Evolutionary conservation across 2,888 invertebrate species (phyloP).

Genomic region (Cantharis lateralis): DNA sequence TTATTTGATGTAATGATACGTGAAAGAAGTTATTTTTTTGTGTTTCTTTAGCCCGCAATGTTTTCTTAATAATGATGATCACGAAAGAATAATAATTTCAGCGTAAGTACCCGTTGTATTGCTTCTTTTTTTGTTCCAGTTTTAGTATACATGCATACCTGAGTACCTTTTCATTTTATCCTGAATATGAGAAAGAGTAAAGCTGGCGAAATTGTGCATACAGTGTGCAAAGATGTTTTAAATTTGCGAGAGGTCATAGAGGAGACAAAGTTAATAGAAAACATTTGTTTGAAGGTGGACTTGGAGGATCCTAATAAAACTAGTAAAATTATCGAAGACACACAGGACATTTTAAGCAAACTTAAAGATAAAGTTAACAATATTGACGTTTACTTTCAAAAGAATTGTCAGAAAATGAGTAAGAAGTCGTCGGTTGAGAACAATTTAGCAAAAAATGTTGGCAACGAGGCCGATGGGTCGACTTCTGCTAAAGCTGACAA

Average conservation of each 20-base stretch:
- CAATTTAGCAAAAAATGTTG: background rate
- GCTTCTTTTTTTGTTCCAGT: background rate
- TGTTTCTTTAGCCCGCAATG: background rate
- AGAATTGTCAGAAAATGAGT: constrained; percentile 15
- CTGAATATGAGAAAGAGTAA: constrained; percentile 19
- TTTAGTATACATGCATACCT: background rate
- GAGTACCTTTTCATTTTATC: background rate
- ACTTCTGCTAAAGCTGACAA: background rate
- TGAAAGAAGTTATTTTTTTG: background rate
- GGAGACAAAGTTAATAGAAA: constrained; percentile 25
- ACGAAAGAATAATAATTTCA: constrained; percentile 1
- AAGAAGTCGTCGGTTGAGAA: background rate
- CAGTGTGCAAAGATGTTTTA: constrained; percentile 30
- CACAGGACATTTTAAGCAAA: constrained; percentile 32
- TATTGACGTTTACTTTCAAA: constrained; percentile 33
- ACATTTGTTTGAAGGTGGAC: constrained; percentile 15
- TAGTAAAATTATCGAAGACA: constrained; percentile 28
- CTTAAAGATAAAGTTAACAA: constrained; percentile 25
- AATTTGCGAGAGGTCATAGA: constrained; percentile 28
- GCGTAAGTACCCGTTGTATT: background rate
- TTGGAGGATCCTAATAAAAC: constrained; percentile 18
- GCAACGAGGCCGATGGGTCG: background rate
- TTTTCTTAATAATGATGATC: background rate
- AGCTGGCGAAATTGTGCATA: constrained; percentile 18
- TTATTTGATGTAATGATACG: background rate